A percentile compares a stretch with the other conserved stretches of the same genome.
phyloP scores from a whole-genome alignment of 2,888 invertebrate species.

The Diploptera punctata region DNA sequence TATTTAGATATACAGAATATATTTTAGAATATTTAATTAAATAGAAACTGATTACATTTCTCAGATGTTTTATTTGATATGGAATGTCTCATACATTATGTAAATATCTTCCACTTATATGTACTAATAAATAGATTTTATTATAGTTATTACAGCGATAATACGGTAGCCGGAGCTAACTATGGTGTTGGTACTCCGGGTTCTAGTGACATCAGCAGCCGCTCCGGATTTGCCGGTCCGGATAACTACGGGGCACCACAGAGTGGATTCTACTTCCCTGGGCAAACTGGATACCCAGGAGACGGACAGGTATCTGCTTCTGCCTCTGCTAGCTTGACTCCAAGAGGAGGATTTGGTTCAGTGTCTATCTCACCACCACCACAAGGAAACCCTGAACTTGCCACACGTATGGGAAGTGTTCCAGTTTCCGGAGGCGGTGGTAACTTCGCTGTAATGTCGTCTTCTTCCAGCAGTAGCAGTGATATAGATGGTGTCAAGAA shows the following conservation, averaged over 20 bases:
- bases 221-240: not conserved
- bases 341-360: conserved; percentile 33
- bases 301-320: not conserved
- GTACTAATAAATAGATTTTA: too few relatives aligned
- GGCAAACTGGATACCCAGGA: not conserved
- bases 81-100: too few relatives aligned
- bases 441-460: conserved; percentile 65
- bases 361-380: conserved; percentile 26
- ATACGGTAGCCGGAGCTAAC: not conserved
- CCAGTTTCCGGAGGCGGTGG: conserved; percentile 43
- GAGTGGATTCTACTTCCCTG: not conserved
- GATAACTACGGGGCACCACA: not conserved
- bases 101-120: too few relatives aligned
- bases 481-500: conserved; percentile 66
- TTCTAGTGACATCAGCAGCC: not conserved
- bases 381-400: conserved; percentile 24
- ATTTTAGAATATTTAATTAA: too few relatives aligned
- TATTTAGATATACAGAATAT: too few relatives aligned
- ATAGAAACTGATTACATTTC: too few relatives aligned
- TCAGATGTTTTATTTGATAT: too few relatives aligned
- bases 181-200: too few relatives aligned
- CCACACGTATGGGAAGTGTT: conserved; percentile 28
- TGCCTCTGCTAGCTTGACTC: conserved; percentile 8
- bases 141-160: too few relatives aligned
- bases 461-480: conserved; percentile 65